phyloP scores from a whole-genome alignment of 92 coral and sea anemone genomes.

The Siderastrea radians region DNA sequence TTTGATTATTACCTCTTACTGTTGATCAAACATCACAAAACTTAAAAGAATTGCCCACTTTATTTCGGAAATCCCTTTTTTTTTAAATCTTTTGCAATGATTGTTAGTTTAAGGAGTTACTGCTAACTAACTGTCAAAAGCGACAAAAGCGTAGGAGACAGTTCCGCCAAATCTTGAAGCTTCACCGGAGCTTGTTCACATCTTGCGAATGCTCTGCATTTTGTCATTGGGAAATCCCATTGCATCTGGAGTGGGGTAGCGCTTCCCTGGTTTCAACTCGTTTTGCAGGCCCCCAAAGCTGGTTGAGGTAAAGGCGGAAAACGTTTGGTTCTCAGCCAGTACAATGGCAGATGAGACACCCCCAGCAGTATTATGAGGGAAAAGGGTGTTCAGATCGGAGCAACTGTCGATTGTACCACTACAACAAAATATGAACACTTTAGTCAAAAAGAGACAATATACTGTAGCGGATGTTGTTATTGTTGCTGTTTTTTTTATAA shows the following conservation, averaged over 20 bases:
- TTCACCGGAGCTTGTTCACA: too few species aligned
- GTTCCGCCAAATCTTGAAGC: too few species aligned
- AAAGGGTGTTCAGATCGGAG: background rate
- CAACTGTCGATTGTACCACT: background rate
- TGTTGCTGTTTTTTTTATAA: too few species aligned
- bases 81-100: too few species aligned
- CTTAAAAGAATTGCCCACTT: too few species aligned
- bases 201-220: slow-evolving; percentile 9
- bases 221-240: slow-evolving; percentile 4
- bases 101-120: too few species aligned
- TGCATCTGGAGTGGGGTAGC: background rate
- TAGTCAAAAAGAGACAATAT: background rate
- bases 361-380: background rate
- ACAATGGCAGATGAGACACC: slow-evolving; percentile 3
- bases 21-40: too few species aligned
- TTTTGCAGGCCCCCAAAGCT: background rate
- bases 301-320: background rate
- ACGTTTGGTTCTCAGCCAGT: background rate
- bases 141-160: too few species aligned
- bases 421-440: background rate
- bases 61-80: too few species aligned
- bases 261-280: background rate
- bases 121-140: too few species aligned
- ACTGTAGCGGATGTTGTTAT: too few species aligned
- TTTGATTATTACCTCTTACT: too few species aligned